phyloP scores from a whole-genome alignment of 2,113 vertebrate genomes.

The Cairina moschata region DNA sequence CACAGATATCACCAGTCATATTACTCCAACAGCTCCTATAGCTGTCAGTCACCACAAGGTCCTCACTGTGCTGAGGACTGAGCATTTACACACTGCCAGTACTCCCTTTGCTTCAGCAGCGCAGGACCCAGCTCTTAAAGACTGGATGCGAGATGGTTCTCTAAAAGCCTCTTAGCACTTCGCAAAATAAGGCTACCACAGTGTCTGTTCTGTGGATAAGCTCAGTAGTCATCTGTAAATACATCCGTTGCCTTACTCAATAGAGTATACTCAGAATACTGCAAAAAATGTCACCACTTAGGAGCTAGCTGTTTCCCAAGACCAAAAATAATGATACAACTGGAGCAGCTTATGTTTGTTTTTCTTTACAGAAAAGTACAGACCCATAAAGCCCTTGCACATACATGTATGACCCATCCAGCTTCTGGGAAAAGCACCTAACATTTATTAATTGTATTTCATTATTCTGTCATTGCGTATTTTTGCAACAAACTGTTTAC shows the following conservation, averaged over 20 bases:
- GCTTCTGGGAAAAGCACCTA: background rate
- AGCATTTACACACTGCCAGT: background rate
- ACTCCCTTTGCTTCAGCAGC: background rate
- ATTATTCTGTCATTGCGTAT: background rate
- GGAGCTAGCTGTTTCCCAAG: background rate
- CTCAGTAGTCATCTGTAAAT: background rate
- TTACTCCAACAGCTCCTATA: background rate
- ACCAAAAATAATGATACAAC: background rate
- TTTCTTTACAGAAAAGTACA: background rate
- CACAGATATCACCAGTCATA: background rate
- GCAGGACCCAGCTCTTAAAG: background rate
- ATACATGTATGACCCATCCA: background rate
- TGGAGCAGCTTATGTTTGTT: background rate
- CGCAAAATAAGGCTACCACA: background rate
- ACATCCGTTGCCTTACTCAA: background rate
- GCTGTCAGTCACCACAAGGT: rapidly evolving
- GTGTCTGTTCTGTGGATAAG: background rate
- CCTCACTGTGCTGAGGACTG: background rate
- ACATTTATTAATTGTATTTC: background rate
- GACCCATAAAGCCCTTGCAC: background rate
- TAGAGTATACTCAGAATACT: background rate
- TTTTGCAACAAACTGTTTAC: background rate
- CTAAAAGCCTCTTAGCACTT: background rate
- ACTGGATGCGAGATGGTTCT: background rate
- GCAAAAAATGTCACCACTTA: background rate